These are phyloP conservation scores for Drosophila subsilvestris DNA, from an alignment of 2,888 invertebrate genomes.

Conservation along the genomic window DNA sequence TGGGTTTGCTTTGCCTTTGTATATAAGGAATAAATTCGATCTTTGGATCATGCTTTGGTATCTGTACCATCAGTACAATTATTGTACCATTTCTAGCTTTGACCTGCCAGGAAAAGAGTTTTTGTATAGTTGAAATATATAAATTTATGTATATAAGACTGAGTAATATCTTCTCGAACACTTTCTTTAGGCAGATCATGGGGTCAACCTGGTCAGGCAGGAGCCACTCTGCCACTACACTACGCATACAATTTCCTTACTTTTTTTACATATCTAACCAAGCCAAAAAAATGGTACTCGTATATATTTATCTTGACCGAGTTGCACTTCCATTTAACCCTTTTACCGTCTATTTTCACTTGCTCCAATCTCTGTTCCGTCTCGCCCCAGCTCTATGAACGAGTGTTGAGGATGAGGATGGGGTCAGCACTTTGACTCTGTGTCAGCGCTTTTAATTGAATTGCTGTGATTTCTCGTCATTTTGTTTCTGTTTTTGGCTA, in stretches of 20 bases:
- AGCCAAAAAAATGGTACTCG: neutral
- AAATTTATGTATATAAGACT: too few relatives aligned
- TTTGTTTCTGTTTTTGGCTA: constrained; percentile 13
- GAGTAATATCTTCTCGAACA: too few relatives aligned
- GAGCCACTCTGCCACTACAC: neutral
- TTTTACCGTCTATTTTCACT: constrained; percentile 53
- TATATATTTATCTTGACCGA: constrained; percentile 17
- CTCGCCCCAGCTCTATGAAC: neutral
- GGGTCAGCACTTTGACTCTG: constrained; percentile 17
- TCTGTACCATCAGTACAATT: too few relatives aligned
- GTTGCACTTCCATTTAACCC: constrained; percentile 46
- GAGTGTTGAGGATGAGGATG: neutral
- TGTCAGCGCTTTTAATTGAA: constrained; percentile 63
- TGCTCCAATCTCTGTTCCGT: constrained; percentile 11
- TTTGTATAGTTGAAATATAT: too few relatives aligned
- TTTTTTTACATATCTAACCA: neutral
- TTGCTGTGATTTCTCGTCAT: constrained; percentile 45
- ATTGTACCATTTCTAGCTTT: too few relatives aligned
- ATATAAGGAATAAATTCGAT: too few relatives aligned
- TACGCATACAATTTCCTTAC: too few relatives aligned
- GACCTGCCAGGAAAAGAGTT: too few relatives aligned
- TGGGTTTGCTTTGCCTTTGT: neutral
- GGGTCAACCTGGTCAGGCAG: neutral
- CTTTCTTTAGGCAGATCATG: too few relatives aligned
- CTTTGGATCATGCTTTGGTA: too few relatives aligned